Base-by-base conservation (phyloP, 2,797 vertebrate species). In the Botia kubotai region DNA sequence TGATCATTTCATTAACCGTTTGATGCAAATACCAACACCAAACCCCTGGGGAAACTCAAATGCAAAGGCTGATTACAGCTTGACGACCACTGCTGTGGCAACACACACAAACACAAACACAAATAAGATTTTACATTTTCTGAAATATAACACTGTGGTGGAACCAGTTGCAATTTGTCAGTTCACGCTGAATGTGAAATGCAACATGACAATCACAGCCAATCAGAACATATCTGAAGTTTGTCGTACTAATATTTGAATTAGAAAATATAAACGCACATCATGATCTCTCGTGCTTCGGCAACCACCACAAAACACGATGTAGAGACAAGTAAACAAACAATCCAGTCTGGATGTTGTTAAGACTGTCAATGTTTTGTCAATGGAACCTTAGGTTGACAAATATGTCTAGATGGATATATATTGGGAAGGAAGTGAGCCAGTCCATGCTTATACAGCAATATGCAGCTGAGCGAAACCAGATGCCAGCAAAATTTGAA, bases 11-110 rank as follows among this genome's bases (percentile, higher is more conserved):
- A 66, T 66, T 65, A 65, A 72, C 19, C 39, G 58, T 11, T 6
- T 55, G 77, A 80, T 80, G 70, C 70, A 66, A 80, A 80, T 73
- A 65, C 50, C 33, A 80, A 72, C 46, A 66, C 62, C 39, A 29
- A 8, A 46, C 7, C 29, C 77, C 69, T 43, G 57, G 12, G 0
- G 77, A 46, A 68, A 23, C 46, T 79, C 26, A 79, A 52, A 72
- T 63, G 29, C 48, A 43, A 58, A 63, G 46, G 55, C 77, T 79
- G 77, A 79, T 79, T 71, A 63, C n/a, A 23, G 57, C 66, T 48
- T 70, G 55, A 60, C 39, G 29, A 16, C 36, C 60, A 65, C 60
- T 43, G 50, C 48, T 72, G 70, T 46, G 60, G 72, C 48, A 13
- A 62, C 55, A 43, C 39, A 43, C 39, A 43, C 39, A 43, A 1